phyloP scores from a whole-genome alignment of 1,140 invertebrate genomes.

The Chironomus striatipennis region DNA sequence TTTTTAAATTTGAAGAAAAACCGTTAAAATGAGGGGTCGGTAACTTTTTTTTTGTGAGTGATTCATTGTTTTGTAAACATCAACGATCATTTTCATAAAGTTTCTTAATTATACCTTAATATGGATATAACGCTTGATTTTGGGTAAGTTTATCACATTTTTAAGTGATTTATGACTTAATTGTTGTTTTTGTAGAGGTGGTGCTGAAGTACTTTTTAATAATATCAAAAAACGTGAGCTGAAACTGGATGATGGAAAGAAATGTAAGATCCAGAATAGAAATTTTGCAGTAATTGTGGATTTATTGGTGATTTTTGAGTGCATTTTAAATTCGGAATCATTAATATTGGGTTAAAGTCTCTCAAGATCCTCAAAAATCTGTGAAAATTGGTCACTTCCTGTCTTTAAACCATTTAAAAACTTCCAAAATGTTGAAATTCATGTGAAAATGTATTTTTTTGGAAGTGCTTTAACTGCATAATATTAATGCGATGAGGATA shows the following conservation, averaged over 20 bases:
- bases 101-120: background rate
- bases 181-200: constrained; percentile 55
- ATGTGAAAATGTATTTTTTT: too few species aligned
- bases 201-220: constrained; percentile 77
- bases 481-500: too few species aligned
- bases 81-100: background rate
- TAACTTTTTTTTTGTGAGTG: background rate
- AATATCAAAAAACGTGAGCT: constrained; percentile 68
- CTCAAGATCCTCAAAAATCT: too few species aligned
- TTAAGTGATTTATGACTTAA: background rate
- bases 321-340: too few species aligned
- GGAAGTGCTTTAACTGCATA: too few species aligned
- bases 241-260: constrained; percentile 43
- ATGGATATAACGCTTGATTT: background rate
- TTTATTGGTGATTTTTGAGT: too few species aligned
- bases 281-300: too few species aligned
- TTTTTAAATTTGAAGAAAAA: background rate
- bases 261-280: constrained; percentile 40
- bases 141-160: background rate
- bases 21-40: background rate
- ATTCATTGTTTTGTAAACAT: background rate
- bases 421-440: too few species aligned
- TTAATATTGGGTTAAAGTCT: too few species aligned
- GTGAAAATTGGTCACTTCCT: too few species aligned
- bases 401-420: too few species aligned